Evolutionary conservation across 2,113 vertebrate genomes (phyloP).

Genomic region (Promerops cafer): DNA sequence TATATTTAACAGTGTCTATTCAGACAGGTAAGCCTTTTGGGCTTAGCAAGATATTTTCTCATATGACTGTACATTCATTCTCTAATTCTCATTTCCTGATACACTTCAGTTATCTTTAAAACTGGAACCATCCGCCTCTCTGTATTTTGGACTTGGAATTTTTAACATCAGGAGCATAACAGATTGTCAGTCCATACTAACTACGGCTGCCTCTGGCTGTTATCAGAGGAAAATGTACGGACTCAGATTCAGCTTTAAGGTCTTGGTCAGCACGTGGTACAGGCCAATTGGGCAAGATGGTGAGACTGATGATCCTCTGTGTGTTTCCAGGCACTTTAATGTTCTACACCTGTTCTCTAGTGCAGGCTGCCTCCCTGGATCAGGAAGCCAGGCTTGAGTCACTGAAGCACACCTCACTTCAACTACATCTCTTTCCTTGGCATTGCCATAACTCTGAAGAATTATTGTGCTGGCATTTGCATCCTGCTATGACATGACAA

Average conservation of each 20-base stretch:
- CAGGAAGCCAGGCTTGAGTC: neutral
- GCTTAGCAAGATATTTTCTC: neutral
- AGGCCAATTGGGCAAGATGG: neutral
- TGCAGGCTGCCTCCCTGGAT: neutral
- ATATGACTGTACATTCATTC: neutral
- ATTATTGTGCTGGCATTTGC: neutral
- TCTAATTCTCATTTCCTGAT: neutral
- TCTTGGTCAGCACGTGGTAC: neutral
- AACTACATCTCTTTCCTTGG: neutral
- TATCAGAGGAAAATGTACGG: neutral
- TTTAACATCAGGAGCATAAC: neutral
- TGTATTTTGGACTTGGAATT: neutral
- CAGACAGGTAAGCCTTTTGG: neutral
- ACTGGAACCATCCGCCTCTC: neutral
- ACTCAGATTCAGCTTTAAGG: neutral
- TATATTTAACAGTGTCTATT: neutral
- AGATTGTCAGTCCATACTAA: neutral
- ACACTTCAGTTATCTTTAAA: neutral
- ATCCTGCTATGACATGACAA: neutral
- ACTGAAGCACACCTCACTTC: neutral
- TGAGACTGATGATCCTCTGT: neutral
- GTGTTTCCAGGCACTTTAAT: neutral
- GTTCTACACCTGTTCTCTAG: neutral
- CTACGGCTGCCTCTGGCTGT: neutral
- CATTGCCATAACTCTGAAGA: neutral